A percentile compares a stretch with the other conserved stretches of the same genome.
Evolutionary conservation across 1,140 invertebrate species (phyloP).

Genomic region (Aphelenchoides besseyi): DNA sequence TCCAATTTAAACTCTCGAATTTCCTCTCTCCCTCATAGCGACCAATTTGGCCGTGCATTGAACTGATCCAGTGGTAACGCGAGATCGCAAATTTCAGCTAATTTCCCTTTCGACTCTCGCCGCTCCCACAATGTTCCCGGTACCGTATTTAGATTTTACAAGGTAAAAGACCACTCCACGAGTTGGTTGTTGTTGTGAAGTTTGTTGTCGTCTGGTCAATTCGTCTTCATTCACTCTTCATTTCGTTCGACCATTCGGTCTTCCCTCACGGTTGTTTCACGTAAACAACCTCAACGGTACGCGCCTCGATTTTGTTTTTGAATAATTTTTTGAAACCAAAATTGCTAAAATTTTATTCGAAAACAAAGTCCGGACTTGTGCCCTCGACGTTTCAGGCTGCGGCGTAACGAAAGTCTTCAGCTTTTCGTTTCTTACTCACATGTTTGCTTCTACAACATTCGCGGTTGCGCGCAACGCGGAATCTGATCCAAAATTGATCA

Average conservation of each 20-base stretch:
- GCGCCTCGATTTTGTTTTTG: slow-evolving; percentile 12
- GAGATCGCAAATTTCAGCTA: no score
- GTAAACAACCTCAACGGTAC: background rate
- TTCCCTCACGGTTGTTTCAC: background rate
- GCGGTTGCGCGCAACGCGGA: background rate
- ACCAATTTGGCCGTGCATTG: no score
- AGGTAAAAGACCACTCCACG: background rate
- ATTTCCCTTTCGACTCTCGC: no score
- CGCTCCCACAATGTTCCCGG: no score
- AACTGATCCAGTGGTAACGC: no score
- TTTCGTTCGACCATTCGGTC: background rate
- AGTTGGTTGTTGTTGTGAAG: background rate
- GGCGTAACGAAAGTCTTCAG: no score
- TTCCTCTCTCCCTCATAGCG: no score
- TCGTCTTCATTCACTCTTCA: background rate
- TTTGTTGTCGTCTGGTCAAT: background rate
- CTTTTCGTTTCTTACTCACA: background rate
- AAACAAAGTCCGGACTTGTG: slow-evolving; percentile 11
- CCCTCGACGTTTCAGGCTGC: background rate
- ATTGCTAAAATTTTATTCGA: slow-evolving; percentile 1
- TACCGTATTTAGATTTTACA: no score
- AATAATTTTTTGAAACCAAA: slow-evolving; percentile 9
- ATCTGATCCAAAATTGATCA: background rate
- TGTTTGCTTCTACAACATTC: background rate
- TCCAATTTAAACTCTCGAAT: no score